These are phyloP conservation scores for Pangasianodon gigas DNA, from an alignment of 2,113 vertebrate genomes.

Conservation along the genomic window DNA sequence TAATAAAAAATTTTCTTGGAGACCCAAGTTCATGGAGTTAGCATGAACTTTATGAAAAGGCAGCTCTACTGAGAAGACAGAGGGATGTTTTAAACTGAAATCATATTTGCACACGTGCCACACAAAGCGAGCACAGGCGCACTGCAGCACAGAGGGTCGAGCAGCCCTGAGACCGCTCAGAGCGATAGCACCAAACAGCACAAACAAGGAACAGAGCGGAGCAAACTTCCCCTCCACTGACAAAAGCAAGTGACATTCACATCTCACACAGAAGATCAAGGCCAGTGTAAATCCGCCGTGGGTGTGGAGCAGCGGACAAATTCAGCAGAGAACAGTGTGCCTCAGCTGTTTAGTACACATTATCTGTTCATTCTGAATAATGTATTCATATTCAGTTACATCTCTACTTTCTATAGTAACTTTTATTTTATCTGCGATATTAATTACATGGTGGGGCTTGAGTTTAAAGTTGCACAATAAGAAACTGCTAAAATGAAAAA, in stretches of 20 bases:
- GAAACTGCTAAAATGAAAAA: too few relatives aligned
- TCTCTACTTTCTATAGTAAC: not conserved
- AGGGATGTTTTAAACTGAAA: not conserved
- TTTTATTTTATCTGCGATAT: not conserved
- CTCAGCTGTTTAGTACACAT: not conserved
- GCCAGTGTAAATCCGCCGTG: not conserved
- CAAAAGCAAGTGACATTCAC: slow-evolving; percentile 6
- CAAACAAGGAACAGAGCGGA: not conserved
- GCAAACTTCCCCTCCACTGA: not conserved
- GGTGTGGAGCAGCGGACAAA: not conserved
- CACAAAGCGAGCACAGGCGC: not conserved
- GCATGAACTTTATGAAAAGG: not conserved
- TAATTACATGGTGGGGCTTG: not conserved
- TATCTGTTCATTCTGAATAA: not conserved
- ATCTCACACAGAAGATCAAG: not conserved
- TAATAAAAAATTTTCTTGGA: not conserved
- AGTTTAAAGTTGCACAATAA: not conserved
- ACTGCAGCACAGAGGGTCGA: not conserved
- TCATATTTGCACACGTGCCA: not conserved
- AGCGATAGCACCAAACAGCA: not conserved
- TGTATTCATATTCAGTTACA: not conserved
- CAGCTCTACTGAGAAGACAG: not conserved
- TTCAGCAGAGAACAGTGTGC: not conserved
- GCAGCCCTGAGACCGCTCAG: not conserved
- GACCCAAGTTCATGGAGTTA: not conserved